These are phyloP conservation scores for Portevinia maculata DNA, from an alignment of 2,888 invertebrate genomes.

Conservation along the genomic window DNA sequence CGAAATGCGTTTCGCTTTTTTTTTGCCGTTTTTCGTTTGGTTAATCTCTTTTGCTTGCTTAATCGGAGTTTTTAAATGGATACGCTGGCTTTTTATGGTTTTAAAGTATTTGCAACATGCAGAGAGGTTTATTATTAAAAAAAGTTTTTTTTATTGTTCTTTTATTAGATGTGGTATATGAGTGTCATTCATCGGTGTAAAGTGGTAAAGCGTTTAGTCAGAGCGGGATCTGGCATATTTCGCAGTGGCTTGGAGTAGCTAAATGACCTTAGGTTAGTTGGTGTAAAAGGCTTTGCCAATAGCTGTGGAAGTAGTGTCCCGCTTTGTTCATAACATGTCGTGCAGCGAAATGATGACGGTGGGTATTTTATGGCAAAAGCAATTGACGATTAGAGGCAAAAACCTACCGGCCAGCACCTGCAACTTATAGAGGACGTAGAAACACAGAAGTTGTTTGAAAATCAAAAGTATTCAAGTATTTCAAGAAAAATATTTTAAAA, in stretches of 20 bases:
- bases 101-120: conserved; percentile 47
- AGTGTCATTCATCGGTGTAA: conserved; percentile 34
- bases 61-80: conserved; percentile 46
- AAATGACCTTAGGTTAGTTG: conserved; percentile 16
- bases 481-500: too few species aligned
- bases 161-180: conserved; percentile 50
- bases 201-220: conserved; percentile 4
- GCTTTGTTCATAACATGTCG: background rate
- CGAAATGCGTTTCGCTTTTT: conserved; percentile 58
- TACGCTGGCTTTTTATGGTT: conserved; percentile 35
- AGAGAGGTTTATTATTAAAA: conserved; percentile 10
- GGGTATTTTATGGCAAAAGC: too few species aligned
- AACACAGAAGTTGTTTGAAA: too few species aligned
- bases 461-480: too few species aligned
- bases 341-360: too few species aligned
- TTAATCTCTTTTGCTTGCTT: conserved; percentile 40
- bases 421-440: too few species aligned
- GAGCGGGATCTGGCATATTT: background rate
- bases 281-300: background rate
- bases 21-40: background rate
- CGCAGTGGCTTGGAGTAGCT: conserved; percentile 2
- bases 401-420: too few species aligned
- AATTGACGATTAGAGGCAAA: too few species aligned
- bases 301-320: background rate
- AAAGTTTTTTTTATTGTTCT: conserved; percentile 45